These are phyloP conservation scores for Rapana venosa DNA, from an alignment of 2,888 invertebrate genomes.

Conservation along the genomic window DNA sequence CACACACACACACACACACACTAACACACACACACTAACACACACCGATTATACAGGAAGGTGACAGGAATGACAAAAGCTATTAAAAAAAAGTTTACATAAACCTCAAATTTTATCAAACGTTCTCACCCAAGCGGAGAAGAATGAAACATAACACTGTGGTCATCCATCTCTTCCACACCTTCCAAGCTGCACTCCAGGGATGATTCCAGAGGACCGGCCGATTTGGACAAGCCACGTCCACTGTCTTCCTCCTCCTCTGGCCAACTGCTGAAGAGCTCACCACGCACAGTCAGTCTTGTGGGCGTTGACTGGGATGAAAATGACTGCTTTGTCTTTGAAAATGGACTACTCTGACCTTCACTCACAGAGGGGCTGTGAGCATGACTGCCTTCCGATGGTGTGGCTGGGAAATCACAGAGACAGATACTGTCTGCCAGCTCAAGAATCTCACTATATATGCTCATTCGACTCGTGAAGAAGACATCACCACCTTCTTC, in stretches of 20 bases:
- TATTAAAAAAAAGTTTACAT: no score
- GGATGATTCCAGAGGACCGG: neutral
- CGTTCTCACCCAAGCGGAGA: neutral
- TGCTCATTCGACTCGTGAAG: slow-evolving; percentile 36
- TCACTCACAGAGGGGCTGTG: neutral
- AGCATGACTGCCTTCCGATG: neutral
- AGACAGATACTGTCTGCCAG: slow-evolving; percentile 49
- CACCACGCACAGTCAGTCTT: neutral
- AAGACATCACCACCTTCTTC: neutral
- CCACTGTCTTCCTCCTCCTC: slow-evolving; percentile 2
- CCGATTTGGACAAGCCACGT: neutral
- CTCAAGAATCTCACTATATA: slow-evolving; percentile 49
- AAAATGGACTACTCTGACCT: neutral
- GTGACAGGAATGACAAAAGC: no score
- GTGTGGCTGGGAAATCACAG: slow-evolving; percentile 47
- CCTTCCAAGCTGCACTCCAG: neutral
- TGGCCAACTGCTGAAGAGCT: neutral
- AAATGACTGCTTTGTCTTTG: neutral
- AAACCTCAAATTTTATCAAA: neutral
- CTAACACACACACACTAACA: neutral
- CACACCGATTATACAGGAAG: neutral
- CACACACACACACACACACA: slow-evolving; percentile 3
- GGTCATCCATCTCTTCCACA: neutral
- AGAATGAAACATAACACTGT: neutral
- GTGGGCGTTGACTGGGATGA: neutral